Percentiles rank a stretch among this genome's conserved stretches.
Conservation (phyloP, 2,797 vertebrate genomes). For the Sebastolobus altivelis region DNA sequence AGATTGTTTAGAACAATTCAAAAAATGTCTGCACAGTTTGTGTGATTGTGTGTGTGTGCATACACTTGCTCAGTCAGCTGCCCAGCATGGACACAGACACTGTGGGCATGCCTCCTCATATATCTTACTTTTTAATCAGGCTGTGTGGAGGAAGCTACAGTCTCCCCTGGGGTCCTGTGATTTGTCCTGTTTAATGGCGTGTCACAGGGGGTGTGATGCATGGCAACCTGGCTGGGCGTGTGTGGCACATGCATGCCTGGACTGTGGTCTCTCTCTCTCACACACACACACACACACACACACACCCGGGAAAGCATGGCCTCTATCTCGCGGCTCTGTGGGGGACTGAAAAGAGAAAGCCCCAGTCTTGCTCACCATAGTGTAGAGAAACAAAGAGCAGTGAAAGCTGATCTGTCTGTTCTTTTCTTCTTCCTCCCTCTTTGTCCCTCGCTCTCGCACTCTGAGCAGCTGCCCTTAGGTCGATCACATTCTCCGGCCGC, state of each 20-base stretch:
- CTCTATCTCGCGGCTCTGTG: slow-evolving; percentile 49
- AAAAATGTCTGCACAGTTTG: not conserved
- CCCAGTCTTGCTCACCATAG: slow-evolving; percentile 52
- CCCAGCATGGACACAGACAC: slow-evolving; percentile 17
- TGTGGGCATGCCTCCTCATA: slow-evolving; percentile 54
- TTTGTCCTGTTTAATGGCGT: slow-evolving; percentile 76
- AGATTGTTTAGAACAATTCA: slow-evolving; percentile 21
- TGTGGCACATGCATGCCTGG: slow-evolving; percentile 40
- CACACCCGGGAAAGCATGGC: slow-evolving; percentile 20
- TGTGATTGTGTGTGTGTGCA: not conserved
- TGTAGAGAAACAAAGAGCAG: slow-evolving; percentile 69
- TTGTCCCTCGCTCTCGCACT: slow-evolving; percentile 56
- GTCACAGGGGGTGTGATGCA: slow-evolving; percentile 67
- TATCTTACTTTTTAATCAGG: slow-evolving; percentile 75
- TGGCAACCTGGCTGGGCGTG: slow-evolving; percentile 56
- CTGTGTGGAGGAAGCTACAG: slow-evolving; percentile 47
- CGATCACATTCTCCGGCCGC: slow-evolving; percentile 45
- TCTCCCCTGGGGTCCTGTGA: slow-evolving; percentile 62
- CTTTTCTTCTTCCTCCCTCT: slow-evolving; percentile 62
- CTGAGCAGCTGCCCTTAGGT: slow-evolving; percentile 71
- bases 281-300: slow-evolving; percentile 3
- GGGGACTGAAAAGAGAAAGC: slow-evolving; percentile 63
- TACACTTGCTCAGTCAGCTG: slow-evolving; percentile 35
- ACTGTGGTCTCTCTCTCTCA: slow-evolving; percentile 8
- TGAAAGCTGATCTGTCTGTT: slow-evolving; percentile 74